A percentile compares a stretch with the other conserved stretches of the same genome.
Conservation (phyloP, 2,113 vertebrate genomes). For the Brevimyrus niger region DNA sequence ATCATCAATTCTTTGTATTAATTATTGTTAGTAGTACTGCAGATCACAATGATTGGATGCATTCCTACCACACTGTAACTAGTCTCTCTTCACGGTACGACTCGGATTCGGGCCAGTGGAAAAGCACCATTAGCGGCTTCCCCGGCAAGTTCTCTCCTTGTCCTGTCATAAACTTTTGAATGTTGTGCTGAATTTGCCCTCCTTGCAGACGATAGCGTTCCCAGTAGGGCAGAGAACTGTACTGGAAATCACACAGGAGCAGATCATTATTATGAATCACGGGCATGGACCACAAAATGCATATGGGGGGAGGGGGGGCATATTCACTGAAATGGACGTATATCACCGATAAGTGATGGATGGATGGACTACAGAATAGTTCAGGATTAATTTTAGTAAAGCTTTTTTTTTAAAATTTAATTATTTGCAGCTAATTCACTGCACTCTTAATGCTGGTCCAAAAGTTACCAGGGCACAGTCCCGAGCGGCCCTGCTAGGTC, state of each 20-base stretch:
- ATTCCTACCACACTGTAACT: background rate
- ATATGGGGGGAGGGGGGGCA: background rate
- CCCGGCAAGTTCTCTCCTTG: background rate
- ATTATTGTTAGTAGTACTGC: background rate
- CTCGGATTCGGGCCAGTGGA: background rate
- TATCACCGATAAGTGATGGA: background rate
- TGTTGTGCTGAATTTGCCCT: background rate
- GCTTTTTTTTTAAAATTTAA: background rate
- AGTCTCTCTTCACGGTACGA: background rate
- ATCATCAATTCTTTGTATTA: background rate
- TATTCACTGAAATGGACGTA: background rate
- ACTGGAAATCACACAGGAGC: background rate
- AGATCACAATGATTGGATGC: background rate
- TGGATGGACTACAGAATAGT: background rate
- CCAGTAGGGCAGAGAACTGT: background rate
- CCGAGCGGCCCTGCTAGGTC: background rate
- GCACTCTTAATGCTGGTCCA: background rate
- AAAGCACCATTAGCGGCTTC: background rate
- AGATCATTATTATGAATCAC: background rate
- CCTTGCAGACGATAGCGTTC: background rate
- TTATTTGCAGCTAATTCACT: background rate
- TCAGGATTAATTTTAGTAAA: background rate
- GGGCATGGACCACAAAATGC: no score
- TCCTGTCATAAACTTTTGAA: background rate
- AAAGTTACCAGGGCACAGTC: background rate